Evolutionary conservation across 1,140 invertebrate genomes (phyloP), one percentile per base, ranked within the genome.

Genomic region (Drosophila nigromelanica): DNA sequence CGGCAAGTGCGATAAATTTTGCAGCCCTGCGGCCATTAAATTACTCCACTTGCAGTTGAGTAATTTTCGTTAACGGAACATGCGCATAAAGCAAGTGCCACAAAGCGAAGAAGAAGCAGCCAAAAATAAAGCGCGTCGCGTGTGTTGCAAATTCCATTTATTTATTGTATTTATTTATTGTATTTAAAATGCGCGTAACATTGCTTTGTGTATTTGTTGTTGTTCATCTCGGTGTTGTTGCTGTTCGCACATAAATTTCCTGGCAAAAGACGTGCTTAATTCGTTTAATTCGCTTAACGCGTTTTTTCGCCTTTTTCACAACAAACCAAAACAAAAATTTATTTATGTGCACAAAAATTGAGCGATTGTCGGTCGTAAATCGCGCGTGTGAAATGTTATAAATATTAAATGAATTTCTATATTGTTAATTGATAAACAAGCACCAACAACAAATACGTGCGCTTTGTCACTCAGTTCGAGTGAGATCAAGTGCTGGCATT

Each of bases 1-100:
- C 75, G 67, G 70, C 58, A 78, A 76, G 75, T 70, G 73, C 67
- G 61, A 86, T 90, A 89, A 90, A 90, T 90, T 86, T 64, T 75
- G 73, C 69, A 71, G 74, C 81, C 73, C 81, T 80, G 73, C 61
- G 59, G 66, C 77, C 73, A 89, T 86, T 86, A 86, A 90, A 54
- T 76, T 76, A 89, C 76, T 69, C 76, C 64, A 80, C 73, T 63
- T 78, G 81, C 70, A 66, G 63, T 77, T 80, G 80, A 89, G 83
- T 77, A 77, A 78, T 85, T 80, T 67, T 79, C 58, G 54, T 62
- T 75, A 70, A 45, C 69, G 74, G 86, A 86, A 86, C 86, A 89
- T 89, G 86, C 86, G 86, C 86, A 89, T 73, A 85, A 73, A 73
- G 59, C 63, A 70, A 70, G 69, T 60, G 42, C 60, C 60, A 37